Evolutionary conservation across 1,140 invertebrate genomes (phyloP), one percentile per base, ranked within the genome.

Genomic region (Uloborus diversus): DNA sequence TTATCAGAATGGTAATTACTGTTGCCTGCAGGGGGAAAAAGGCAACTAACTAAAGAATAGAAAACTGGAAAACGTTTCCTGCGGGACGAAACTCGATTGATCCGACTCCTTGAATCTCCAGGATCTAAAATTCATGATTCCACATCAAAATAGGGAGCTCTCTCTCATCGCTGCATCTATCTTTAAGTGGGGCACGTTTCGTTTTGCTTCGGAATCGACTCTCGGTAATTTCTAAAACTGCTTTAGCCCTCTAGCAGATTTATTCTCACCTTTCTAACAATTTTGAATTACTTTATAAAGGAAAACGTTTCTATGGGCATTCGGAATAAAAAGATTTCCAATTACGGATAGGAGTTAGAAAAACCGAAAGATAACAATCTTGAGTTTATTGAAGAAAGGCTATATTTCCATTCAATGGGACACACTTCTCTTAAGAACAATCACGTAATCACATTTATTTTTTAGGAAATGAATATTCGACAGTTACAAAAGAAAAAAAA

Each of bases 1-100:
- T 73, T 61, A 73, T 73, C 70, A 73, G 70, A 62, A 73, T 73
- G 70, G 57, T 73, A 73, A 73, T 73, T 73, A 73, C 70, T 35
- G 56, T 51, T 62, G 35, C 70, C 53, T 59, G 42, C 27, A 73
- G 28, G 35, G 53, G 42, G 70, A 28, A 33, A 25, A 69, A 56
- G 30, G 49, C 47, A 69, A 32, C 56, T 73, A 49, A 62, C 37
- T 62, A 62, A 73, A 62, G 70, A 73, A 73, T 73, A 73, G 56
- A 73, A 73, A 73, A 62, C 42, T 7, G 51, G 23, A 69, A 35
- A 56, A 30, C 23, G 13, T n/a, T 71, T 30, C 68, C 25, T 14
- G 7, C 33, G 68, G 66, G 49, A 25, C 17, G 27, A 57, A 28
- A 57, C 17, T 35, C 32, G 59, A 71, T 59, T 71, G 68, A 71